Evolutionary conservation across 2,888 invertebrate genomes (phyloP), one percentile per base, ranked within the genome.

Genomic region (Formica aserva): DNA sequence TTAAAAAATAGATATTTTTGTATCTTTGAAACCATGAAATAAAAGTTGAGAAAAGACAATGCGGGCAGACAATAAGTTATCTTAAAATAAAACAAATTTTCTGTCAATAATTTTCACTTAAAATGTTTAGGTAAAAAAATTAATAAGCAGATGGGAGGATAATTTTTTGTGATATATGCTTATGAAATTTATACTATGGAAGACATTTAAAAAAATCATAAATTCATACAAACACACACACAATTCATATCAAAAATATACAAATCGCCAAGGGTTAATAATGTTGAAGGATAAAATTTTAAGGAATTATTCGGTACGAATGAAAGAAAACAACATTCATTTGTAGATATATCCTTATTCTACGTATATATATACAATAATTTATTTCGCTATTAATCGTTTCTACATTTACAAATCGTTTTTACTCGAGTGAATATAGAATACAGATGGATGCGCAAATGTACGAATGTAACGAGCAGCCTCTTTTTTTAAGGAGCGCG

Each of bases 301-400:
- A 11, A 77, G 15, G 55, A 29, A 41, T 65, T 65, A 38, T 66
- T 41, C 8, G 66, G 18, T 65, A 22, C 41, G 41, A 55, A 52
- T 57, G 2, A 55, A 66, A 67, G 11, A 29, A 35, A 48, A 62
- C 67, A 55, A 55, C 38, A 80, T 35, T 60, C 13, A 18, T 60
- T 9, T 67, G n/a, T 38, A n/a, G 52, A 52, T 55, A 55, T 77
- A 41, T 62, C 60, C 45, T 45, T 32, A 48, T 52, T 32, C 57
- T 87, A 83, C 84, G 85, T 87, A 85, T 94, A 89, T 94, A 94
- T 94, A 89, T 94, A 94, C 94, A 94, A 94, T 94, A 94, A 94
- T 94, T 94, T 94, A 94, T 94, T 94, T 92, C 87, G 88, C 87
- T 90, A 91, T 89, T 89, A 90, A 90, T 89, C 90, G 91, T 89